A percentile compares a stretch with the other conserved stretches of the same genome.
phyloP scores from a whole-genome alignment of 2,797 vertebrate genomes.

The Danionella dracula region DNA sequence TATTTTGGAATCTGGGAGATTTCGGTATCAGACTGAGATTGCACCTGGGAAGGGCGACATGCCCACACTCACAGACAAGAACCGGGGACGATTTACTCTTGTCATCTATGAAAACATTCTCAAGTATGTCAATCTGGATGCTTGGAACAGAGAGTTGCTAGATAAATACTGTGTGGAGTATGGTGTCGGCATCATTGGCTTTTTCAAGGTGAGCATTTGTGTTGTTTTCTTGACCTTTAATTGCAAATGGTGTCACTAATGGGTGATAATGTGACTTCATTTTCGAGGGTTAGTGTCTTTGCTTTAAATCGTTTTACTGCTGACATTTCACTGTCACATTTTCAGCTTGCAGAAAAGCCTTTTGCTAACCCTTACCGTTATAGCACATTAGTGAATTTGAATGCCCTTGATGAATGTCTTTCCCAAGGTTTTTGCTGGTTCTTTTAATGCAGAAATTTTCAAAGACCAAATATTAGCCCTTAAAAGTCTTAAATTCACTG shows the following conservation, averaged over 20 bases:
- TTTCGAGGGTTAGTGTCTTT: constrained; percentile 38
- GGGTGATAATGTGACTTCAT: neutral
- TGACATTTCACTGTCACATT: constrained; percentile 19
- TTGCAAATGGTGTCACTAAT: constrained; percentile 3
- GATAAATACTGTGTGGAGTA: constrained; percentile 99
- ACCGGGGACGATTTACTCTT: constrained; percentile 88
- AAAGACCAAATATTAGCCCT: too few relatives aligned
- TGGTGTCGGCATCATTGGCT: constrained; percentile 95
- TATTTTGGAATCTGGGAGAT: constrained; percentile 92
- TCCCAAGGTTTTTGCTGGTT: too few relatives aligned
- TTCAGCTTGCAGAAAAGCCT: neutral
- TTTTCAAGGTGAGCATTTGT: constrained; percentile 84
- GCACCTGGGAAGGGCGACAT: constrained; percentile 97
- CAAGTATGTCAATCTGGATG: constrained; percentile 95
- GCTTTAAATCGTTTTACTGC: neutral
- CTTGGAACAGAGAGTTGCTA: constrained; percentile 97
- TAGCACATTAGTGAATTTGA: constrained; percentile 9
- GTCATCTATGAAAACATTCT: constrained; percentile 98
- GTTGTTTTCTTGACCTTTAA: neutral
- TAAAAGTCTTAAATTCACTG: too few relatives aligned
- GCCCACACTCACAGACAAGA: constrained; percentile 94
- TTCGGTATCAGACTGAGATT: constrained; percentile 94
- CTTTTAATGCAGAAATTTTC: too few relatives aligned
- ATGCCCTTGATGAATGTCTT: constrained; percentile 8
- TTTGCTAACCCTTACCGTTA: neutral